phyloP scores from a whole-genome alignment of 2,797 vertebrate genomes.

The Octomys mimax region DNA sequence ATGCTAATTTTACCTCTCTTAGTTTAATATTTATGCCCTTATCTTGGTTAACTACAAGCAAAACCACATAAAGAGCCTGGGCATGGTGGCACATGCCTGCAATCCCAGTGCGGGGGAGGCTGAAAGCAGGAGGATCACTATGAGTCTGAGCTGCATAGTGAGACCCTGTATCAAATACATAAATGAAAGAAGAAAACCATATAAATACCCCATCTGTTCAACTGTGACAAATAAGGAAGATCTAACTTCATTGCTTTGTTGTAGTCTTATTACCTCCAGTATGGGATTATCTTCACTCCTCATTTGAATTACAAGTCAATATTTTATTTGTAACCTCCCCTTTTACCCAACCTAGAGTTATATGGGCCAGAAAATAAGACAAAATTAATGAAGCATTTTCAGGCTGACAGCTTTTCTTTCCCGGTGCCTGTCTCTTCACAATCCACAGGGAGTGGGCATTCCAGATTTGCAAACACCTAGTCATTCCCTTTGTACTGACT shows the following conservation, averaged over 20 bases:
- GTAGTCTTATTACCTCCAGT: neutral
- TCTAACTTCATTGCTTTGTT: neutral
- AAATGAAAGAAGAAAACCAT: neutral
- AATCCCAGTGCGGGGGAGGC: too few relatives aligned
- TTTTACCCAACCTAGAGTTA: conserved; percentile 16
- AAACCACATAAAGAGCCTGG: neutral
- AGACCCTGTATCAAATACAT: too few relatives aligned
- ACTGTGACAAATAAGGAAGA: neutral
- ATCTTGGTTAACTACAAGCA: conserved; percentile 21
- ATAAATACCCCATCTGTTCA: neutral
- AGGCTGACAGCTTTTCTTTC: neutral
- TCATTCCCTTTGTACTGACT: neutral
- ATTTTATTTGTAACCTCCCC: neutral
- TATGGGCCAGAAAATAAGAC: neutral
- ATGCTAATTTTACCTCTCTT: conserved; percentile 8
- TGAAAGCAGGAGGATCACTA: too few relatives aligned
- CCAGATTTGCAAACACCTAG: neutral
- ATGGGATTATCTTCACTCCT: neutral
- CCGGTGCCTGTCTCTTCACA: neutral
- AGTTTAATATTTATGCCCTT: neutral
- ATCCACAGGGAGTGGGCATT: rapidly evolving
- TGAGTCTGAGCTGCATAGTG: too few relatives aligned
- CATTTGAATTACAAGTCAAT: neutral
- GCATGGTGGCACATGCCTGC: too few relatives aligned
- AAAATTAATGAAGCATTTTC: neutral